Conservation (phyloP, 1,140 invertebrate species). For the Aphaenogaster floridana region DNA sequence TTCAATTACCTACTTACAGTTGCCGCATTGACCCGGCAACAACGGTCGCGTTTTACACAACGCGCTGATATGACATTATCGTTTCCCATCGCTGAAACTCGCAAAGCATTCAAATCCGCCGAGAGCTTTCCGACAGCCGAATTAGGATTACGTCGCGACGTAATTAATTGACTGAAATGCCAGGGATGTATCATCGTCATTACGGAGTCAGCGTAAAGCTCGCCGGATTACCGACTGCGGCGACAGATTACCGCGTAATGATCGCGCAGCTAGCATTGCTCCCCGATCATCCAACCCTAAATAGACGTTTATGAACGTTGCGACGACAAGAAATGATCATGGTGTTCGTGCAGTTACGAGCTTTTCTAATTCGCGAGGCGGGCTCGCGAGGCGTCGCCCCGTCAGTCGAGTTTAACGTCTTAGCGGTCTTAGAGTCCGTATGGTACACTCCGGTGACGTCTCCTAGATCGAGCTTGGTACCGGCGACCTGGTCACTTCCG, state of each 20-base stretch:
- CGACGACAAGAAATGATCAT: slow-evolving; percentile 41
- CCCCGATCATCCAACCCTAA: slow-evolving; percentile 39
- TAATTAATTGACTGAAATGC: slow-evolving; percentile 86
- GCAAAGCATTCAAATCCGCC: slow-evolving; percentile 73
- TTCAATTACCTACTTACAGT: slow-evolving; percentile 49
- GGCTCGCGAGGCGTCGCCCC: slow-evolving; percentile 63
- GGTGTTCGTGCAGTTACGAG: slow-evolving; percentile 24
- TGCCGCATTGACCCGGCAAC: slow-evolving; percentile 14
- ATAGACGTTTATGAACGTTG: slow-evolving; percentile 33
- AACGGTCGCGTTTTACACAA: slow-evolving; percentile 1
- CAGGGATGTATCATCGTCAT: slow-evolving; percentile 83
- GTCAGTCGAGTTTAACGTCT: slow-evolving; percentile 55
- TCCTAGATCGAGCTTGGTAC: slow-evolving; percentile 24
- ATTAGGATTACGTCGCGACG: slow-evolving; percentile 82
- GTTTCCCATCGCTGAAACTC: slow-evolving; percentile 53
- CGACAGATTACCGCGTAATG: slow-evolving; percentile 81
- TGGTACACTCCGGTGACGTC: slow-evolving; percentile 3
- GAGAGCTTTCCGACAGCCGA: slow-evolving; percentile 75
- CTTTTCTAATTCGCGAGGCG: neutral
- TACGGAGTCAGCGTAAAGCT: slow-evolving; percentile 81
- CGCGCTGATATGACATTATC: slow-evolving; percentile 51
- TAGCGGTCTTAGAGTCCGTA: slow-evolving; percentile 64
- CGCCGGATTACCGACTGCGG: slow-evolving; percentile 79
- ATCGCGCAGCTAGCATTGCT: slow-evolving; percentile 59
- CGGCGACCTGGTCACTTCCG: slow-evolving; percentile 34